Evolutionary conservation across 2,888 invertebrate species (phyloP), one percentile per base, ranked within the genome.

Genomic region (Caenorhabditis drosophilae): DNA sequence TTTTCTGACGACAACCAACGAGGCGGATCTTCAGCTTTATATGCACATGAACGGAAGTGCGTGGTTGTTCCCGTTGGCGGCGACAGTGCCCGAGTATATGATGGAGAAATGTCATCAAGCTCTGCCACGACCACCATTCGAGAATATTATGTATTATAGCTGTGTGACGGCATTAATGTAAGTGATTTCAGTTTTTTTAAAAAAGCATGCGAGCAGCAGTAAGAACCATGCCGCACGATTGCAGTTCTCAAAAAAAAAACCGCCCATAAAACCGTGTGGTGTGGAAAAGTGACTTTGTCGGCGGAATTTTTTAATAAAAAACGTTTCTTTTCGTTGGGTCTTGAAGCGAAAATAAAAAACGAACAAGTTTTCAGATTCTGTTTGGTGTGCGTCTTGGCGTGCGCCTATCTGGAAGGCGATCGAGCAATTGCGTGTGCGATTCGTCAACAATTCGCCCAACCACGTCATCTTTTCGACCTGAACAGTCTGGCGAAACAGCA

Each of bases 111-210:
- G 93, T 84, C 88, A 89, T 0, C 86, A 87, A 12, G 87, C 89
- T 1, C 84, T 92, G 49, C 88, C 88, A 1, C 88, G 92, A 40
- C 93, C 92, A 0, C 84, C 85, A 1, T 93, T 91, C 91, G 92
- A 92, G 84, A 86, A 87, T 4, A 85, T 88, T 20, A 85, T 92
- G 48, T 90, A 90, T 80, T 90, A 86, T 70, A 81, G 83, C 52
- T 83, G 84, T 55, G 80, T 86, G 40, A 83, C 74, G 1, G 80
- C 80, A 7, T 58, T 83, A 16, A 68, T 77, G 80, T 82, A 47
- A 75, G 77, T 74, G 40, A n/a, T 34, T 45, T 41, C 27, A 7
- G 2, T 9, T 25, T n/a, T 40, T 16, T 12, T n/a, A n/a, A n/a
- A n/a, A n/a, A n/a, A n/a, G n/a, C n/a, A n/a, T n/a, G n/a, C n/a